Evolutionary conservation across 92 coral and sea anemone species (phyloP).

Genomic region (Phenganax stokvisi): DNA sequence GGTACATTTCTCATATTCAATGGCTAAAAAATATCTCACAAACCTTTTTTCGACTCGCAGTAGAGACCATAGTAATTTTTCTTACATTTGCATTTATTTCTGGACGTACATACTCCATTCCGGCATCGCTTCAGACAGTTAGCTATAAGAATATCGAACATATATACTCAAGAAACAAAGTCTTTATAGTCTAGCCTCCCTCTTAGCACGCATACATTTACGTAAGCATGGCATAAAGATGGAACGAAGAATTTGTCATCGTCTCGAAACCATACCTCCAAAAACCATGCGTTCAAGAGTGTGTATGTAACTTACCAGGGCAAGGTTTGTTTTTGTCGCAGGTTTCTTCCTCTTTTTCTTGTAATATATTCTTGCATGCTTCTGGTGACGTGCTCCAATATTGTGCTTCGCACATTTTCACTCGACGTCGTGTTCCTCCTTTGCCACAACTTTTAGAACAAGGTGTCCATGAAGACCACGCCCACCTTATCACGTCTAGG

Average conservation of each 20-base stretch:
- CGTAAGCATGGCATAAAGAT: too few relatives aligned
- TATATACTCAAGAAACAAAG: too few relatives aligned
- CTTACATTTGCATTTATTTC: conserved; percentile 25
- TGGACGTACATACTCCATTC: conserved; percentile 31
- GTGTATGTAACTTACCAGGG: conserved; percentile 1
- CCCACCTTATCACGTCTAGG: neutral
- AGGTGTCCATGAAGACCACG: conserved; percentile 20
- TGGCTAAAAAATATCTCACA: neutral
- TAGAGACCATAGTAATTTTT: conserved; percentile 13
- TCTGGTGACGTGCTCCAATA: neutral
- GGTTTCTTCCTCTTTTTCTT: neutral
- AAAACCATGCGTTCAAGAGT: neutral
- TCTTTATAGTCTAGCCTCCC: neutral
- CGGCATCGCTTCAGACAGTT: conserved; percentile 27
- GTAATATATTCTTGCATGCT: conserved; percentile 2
- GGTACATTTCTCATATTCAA: neutral
- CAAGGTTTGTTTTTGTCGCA: conserved; percentile 15
- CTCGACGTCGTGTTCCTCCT: conserved; percentile 14
- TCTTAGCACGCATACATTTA: too few relatives aligned
- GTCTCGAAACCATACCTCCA: too few relatives aligned
- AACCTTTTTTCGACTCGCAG: conserved; percentile 32
- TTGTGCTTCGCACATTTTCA: neutral
- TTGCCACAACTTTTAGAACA: conserved; percentile 23
- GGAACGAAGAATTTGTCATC: neutral
- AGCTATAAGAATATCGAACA: neutral